Base-by-base conservation (phyloP, 2,888 invertebrate genomes). In the Drepanosiphum platanoidis region DNA sequence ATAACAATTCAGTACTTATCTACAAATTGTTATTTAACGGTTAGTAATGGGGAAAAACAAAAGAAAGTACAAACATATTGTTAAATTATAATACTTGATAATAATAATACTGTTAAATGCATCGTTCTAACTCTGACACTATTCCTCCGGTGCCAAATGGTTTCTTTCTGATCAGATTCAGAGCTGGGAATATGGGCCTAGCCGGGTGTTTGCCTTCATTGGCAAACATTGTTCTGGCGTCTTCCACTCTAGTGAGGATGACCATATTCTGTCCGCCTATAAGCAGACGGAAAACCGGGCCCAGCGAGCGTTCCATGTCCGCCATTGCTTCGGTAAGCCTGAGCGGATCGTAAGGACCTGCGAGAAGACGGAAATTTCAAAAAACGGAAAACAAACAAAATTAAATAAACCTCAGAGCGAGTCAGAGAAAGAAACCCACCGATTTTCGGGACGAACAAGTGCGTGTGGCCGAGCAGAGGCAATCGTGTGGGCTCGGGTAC, bases 101-200 rank as follows among this genome's bases (percentile, higher is more conserved):
- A 46, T 52, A 52, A 52, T 52, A 52, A 5, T 18, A 52, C 5
- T 52, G 22, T 18, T 18, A 52, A 52, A 52, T 52, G 1, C 13
- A 70, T 32, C 58, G n/a, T 79, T 74, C 68, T 87, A 88, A 91
- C 91, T 91, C 91, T 86, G 92, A 91, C 22, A 92, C 91, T 8
- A 92, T 89, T 18, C 92, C 92, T 15, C 91, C 90, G 86, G 92
- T 91, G 18, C 88, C 88, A 87, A 89, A 90, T 9, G 87, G 87
- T 87, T 90, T 89, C 87, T 90, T 88, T 70, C 92, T 88, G 87
- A 91, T 92, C 87, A 90, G 88, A 82, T 90, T 89, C 11, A 92
- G 89, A 1, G 92, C 92, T 66, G 91, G 91, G 88, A 93, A 90
- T 4, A 91, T 90, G 1, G 91, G 91, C 68, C 92, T 90, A 84